Percentiles rank a stretch among this genome's conserved stretches.
These are phyloP conservation scores for Virgularia gustaviana DNA, from an alignment of 92 coral and sea anemone species.

Conservation along the genomic window DNA sequence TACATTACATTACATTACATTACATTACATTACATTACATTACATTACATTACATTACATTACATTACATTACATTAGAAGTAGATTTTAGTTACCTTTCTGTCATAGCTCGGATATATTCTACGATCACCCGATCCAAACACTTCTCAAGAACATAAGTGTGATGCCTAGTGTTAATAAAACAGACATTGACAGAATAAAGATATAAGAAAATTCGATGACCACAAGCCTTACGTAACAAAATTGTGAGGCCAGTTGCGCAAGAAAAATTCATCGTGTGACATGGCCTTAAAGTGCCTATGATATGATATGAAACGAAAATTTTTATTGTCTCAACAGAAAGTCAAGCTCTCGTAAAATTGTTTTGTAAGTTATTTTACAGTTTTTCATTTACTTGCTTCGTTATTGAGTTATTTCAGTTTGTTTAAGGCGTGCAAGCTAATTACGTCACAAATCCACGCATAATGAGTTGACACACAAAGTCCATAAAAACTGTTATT, in stretches of 20 bases:
- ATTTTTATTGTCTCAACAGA: too few species aligned
- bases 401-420: too few species aligned
- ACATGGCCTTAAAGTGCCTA: neutral
- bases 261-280: neutral
- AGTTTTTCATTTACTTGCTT: too few species aligned
- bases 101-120: constrained; percentile 80
- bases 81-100: constrained; percentile 55
- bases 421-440: too few species aligned
- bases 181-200: neutral
- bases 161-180: constrained; percentile 74
- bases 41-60: constrained; percentile 8
- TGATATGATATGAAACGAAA: too few species aligned
- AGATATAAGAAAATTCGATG: neutral
- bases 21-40: constrained; percentile 19
- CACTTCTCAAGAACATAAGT: constrained; percentile 63
- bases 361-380: too few species aligned
- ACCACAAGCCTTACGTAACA: neutral
- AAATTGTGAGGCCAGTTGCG: neutral
- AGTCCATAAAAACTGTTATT: too few species aligned
- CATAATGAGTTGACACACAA: too few species aligned
- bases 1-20: constrained; percentile 12
- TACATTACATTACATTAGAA: neutral
- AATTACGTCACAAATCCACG: too few species aligned
- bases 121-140: constrained; percentile 61
- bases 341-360: too few species aligned